These are phyloP conservation scores for Psittacula cyanocephala DNA, from an alignment of 2,113 vertebrate species.

Conservation along the genomic window DNA sequence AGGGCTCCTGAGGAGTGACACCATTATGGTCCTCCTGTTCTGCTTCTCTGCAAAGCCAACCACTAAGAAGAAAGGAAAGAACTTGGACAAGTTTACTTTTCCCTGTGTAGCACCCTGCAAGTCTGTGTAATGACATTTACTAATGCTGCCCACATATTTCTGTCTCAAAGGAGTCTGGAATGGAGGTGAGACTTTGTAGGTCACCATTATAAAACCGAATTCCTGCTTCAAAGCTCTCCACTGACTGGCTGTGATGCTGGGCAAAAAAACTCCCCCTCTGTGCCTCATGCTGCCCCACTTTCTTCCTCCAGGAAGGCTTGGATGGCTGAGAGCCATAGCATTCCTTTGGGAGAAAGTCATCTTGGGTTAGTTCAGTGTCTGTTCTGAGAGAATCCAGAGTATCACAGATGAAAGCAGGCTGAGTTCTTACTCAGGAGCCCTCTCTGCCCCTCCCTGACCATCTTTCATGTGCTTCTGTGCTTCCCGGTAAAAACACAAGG, in stretches of 20 bases:
- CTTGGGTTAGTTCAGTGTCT: neutral
- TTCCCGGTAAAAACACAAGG: conserved; percentile 53
- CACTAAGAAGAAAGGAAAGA: neutral
- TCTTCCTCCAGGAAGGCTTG: neutral
- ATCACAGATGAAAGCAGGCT: neutral
- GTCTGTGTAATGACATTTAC: neutral
- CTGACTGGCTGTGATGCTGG: neutral
- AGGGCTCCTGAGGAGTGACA: neutral
- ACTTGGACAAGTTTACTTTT: neutral
- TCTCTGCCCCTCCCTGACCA: neutral
- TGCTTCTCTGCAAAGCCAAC: neutral
- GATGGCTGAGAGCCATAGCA: neutral
- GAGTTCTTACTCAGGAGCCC: neutral
- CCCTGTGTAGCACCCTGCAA: neutral
- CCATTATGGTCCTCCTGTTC: neutral
- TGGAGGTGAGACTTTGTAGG: conserved; percentile 11
- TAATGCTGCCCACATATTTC: conserved; percentile 5
- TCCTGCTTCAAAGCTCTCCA: neutral
- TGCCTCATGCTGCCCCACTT: neutral
- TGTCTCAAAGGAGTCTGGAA: neutral
- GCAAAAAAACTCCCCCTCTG: neutral
- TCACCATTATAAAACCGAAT: neutral
- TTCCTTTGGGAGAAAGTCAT: neutral
- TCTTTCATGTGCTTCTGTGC: conserved; percentile 2
- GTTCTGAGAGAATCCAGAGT: neutral